Percentiles rank a stretch among this genome's conserved stretches.
Conservation (phyloP, 2,888 invertebrate species). For the Petrolisthes cinctipes region DNA sequence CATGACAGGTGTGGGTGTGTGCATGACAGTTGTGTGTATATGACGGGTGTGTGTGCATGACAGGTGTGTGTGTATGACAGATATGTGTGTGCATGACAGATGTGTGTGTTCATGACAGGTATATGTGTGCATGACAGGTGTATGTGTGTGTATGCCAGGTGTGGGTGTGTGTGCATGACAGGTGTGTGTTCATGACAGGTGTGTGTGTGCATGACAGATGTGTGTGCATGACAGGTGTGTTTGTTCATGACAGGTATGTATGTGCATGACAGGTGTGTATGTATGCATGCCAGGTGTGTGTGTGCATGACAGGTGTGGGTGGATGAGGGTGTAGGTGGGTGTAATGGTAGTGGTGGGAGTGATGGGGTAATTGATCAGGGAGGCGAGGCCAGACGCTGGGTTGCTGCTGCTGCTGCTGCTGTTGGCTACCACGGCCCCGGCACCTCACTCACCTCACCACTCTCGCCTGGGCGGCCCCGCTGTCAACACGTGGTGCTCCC, state of each 20-base stretch:
- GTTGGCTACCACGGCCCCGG: not conserved
- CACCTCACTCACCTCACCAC: constrained; percentile 34
- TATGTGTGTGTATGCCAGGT: not conserved
- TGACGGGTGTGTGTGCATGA: constrained; percentile 6
- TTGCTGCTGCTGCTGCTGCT: not conserved
- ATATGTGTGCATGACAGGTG: not conserved
- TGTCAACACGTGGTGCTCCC: constrained; percentile 44
- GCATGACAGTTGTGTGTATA: not conserved
- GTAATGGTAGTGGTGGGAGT: constrained; percentile 20
- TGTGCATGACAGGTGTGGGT: constrained; percentile 10
- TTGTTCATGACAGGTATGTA: not conserved
- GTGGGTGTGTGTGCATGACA: not conserved
- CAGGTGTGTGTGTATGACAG: constrained; percentile 7
- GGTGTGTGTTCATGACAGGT: not conserved
- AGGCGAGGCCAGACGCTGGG: constrained; percentile 45
- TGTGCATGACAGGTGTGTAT: not conserved
- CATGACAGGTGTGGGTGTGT: not conserved
- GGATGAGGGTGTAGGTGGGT: not conserved
- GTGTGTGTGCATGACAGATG: not conserved
- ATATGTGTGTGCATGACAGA: not conserved
- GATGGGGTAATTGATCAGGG: constrained; percentile 59
- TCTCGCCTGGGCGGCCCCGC: constrained; percentile 56
- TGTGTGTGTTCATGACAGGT: not conserved
- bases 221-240: not conserved
- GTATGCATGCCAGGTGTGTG: not conserved